Conservation (phyloP, 2,888 invertebrate genomes). For the Mongoloraphidia duomilia region DNA sequence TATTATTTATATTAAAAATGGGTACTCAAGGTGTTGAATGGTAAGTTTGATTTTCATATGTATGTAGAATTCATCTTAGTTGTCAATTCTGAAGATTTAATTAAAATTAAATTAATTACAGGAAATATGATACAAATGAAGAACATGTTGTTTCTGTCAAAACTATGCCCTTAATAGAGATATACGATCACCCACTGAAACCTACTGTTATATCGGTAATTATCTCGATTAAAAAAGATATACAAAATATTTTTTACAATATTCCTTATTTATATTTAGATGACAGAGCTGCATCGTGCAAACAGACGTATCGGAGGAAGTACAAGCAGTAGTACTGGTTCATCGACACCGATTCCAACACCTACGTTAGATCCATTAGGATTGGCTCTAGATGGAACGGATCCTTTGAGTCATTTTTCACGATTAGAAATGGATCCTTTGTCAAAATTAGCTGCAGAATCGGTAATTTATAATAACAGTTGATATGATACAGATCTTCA, state of each 20-base stretch:
- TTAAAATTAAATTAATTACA: too few species aligned
- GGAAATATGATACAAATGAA: too few species aligned
- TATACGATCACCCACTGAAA: constrained; percentile 3
- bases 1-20: too few species aligned
- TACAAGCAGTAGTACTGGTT: constrained; percentile 33
- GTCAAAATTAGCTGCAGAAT: constrained; percentile 43
- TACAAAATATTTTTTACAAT: background rate
- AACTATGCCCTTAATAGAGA: background rate
- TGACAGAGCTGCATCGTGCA: constrained; percentile 37
- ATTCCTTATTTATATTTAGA: constrained; percentile 23
- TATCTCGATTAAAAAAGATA: background rate
- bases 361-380: constrained; percentile 36
- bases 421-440: constrained; percentile 48
- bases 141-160: too few species aligned
- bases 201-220: background rate
- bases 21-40: too few species aligned
- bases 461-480: constrained; percentile 25
- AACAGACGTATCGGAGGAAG: constrained; percentile 34
- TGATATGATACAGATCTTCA: background rate
- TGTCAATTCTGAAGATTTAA: too few species aligned
- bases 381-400: constrained; percentile 50
- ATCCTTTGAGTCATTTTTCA: constrained; percentile 60
- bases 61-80: too few species aligned
- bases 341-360: constrained; percentile 32
- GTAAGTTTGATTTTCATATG: too few species aligned